Base-by-base conservation (phyloP, 2,888 invertebrate genomes). In the Kryphioiulus occultus region DNA sequence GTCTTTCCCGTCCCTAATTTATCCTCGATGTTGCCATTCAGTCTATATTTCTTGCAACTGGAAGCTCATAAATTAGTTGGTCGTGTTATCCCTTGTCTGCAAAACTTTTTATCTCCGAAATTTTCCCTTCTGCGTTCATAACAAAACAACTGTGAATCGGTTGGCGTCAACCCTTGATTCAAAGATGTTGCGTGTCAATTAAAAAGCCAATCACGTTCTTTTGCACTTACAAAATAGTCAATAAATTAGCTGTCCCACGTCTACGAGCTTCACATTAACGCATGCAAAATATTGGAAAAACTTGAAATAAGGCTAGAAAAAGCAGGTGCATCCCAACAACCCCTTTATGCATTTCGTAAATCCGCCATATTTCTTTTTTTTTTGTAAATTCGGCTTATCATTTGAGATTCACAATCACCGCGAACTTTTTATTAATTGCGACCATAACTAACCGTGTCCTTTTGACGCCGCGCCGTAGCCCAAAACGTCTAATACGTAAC, bases 11-110 rank as follows among this genome's bases (percentile, higher is more conserved):
- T 19, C 53, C 26, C 78, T 78, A 78, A 78, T 78, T 78, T 78
- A 78, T 78, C 26, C 78, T 78, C 78, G 1, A 30, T 15, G 78
- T 78, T 78, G 78, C 78, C 78, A 78, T 22, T 78, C 78, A 78
- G 78, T 78, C 78, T 78, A 78, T 78, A 78, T 78, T 78, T 78
- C 78, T 78, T 30, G 78, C 68, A 26, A 68, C 68, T 26, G 68
- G 22, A 68, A 26, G 78, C 30, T 12, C 30, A 78, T 78, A 78
- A 78, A 78, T 78, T 78, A 78, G 78, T 78, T 30, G 12, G 30
- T 78, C 78, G 78, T 78, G 78, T 78, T 78, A 78, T 78, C 78
- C 78, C 9, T 78, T 78, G 78, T 78, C 78, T 78, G 78, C 78
- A 15, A 78, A 22, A 30, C 15, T 78, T 78, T 78, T 78, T 78